phyloP scores from a whole-genome alignment of 2,888 invertebrate species.

The Drosophila rellima region DNA sequence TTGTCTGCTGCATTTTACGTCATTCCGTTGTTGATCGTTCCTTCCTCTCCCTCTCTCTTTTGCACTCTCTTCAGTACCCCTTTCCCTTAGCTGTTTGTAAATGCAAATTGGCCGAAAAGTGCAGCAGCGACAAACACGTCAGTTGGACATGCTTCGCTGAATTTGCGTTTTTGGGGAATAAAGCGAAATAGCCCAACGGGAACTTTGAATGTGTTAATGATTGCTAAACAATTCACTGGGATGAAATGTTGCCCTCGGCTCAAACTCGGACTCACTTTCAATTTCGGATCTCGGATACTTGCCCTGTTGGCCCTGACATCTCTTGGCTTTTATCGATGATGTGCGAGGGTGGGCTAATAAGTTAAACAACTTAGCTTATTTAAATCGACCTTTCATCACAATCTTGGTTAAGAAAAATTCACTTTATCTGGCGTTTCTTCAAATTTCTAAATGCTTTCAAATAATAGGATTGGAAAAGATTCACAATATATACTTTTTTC shows the following conservation, averaged over 20 bases:
- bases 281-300: constrained; percentile 23
- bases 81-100: constrained; percentile 72
- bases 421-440: too few species aligned
- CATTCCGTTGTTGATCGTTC: constrained; percentile 20
- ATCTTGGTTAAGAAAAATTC: too few species aligned
- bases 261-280: constrained; percentile 38
- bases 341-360: not conserved
- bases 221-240: constrained; percentile 28
- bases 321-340: constrained; percentile 16
- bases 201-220: constrained; percentile 34
- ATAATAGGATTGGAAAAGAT: too few species aligned
- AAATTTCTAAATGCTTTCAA: too few species aligned
- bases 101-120: constrained; percentile 81
- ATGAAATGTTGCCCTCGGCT: not conserved
- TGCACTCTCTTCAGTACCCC: not conserved
- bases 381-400: too few species aligned
- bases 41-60: not conserved
- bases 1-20: constrained; percentile 69
- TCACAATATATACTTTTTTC: too few species aligned
- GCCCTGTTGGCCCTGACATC: constrained; percentile 46
- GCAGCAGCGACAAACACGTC: constrained; percentile 43
- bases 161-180: constrained; percentile 28
- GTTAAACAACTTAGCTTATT: too few species aligned
- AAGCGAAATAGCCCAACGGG: constrained; percentile 20
- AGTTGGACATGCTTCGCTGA: constrained; percentile 66